Evolutionary conservation across 1,140 invertebrate genomes (phyloP).

Genomic region (Drosophila pseudoobscura): DNA sequence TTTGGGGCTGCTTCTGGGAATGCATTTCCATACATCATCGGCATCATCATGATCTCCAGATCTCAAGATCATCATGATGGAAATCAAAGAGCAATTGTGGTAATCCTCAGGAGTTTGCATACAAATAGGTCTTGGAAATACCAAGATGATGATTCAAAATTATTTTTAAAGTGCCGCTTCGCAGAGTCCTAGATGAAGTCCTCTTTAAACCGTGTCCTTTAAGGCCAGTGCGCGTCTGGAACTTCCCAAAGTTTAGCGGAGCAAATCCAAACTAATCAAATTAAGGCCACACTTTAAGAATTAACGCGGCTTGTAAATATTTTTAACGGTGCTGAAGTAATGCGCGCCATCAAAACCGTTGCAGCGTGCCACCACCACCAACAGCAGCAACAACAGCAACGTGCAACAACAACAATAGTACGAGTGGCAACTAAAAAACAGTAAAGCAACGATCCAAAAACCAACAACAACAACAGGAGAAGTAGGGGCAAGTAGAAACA

Average conservation of each 20-base stretch:
- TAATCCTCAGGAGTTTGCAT: background rate
- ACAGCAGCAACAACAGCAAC: constrained; percentile 34
- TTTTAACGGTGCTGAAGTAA: constrained; percentile 82
- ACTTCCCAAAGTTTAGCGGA: constrained; percentile 50
- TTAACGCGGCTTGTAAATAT: constrained; percentile 79
- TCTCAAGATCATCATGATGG: background rate
- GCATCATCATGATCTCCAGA: background rate
- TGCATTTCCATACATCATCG: background rate
- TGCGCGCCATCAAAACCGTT: constrained; percentile 70
- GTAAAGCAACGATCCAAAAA: constrained; percentile 66
- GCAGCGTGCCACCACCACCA: constrained; percentile 60
- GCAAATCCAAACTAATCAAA: constrained; percentile 75
- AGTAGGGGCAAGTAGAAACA: constrained; percentile 22
- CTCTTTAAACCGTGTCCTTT: constrained; percentile 24
- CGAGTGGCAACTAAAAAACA: constrained; percentile 49
- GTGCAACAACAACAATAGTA: constrained; percentile 19
- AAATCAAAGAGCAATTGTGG: constrained; percentile 7
- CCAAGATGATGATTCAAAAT: too few relatives aligned
- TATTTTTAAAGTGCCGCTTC: too few relatives aligned
- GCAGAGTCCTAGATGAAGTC: background rate
- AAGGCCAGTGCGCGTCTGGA: constrained; percentile 32
- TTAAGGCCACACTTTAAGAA: constrained; percentile 81
- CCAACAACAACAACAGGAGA: constrained; percentile 21
- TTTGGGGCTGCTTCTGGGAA: constrained; percentile 31
- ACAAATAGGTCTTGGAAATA: too few relatives aligned